A percentile compares a stretch with the other conserved stretches of the same genome.
Conservation (phyloP, 2,797 vertebrate genomes). For the Prunella strophiata region DNA sequence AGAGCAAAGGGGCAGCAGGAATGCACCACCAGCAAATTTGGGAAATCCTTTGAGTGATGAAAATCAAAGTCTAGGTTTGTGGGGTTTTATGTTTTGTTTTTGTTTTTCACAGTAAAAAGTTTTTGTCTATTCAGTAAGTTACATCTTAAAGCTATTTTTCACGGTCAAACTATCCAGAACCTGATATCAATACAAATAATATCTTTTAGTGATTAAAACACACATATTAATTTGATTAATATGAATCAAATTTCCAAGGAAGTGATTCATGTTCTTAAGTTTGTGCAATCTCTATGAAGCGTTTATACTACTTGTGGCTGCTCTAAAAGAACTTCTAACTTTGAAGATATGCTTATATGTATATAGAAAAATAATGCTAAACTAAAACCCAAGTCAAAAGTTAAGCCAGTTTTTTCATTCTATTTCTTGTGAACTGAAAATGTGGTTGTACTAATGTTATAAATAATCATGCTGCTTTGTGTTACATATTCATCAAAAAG, state of each 20-base stretch:
- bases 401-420: background rate
- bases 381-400: background rate
- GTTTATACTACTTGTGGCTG: background rate
- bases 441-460: background rate
- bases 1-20: background rate
- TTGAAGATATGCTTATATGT: background rate
- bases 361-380: background rate
- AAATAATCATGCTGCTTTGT: background rate
- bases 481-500: background rate
- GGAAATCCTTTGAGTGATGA: background rate
- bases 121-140: background rate
- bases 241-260: background rate
- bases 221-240: background rate
- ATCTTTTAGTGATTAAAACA: background rate
- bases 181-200: background rate
- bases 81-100: rapidly evolving
- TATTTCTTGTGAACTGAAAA: background rate
- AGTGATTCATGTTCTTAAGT: background rate
- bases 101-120: background rate
- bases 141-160: background rate
- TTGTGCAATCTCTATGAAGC: background rate
- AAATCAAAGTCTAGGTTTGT: background rate
- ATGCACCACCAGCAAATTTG: background rate
- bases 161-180: background rate
- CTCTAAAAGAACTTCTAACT: background rate